These are phyloP conservation scores for Meganola albula DNA, from an alignment of 2,888 invertebrate species.

Conservation along the genomic window DNA sequence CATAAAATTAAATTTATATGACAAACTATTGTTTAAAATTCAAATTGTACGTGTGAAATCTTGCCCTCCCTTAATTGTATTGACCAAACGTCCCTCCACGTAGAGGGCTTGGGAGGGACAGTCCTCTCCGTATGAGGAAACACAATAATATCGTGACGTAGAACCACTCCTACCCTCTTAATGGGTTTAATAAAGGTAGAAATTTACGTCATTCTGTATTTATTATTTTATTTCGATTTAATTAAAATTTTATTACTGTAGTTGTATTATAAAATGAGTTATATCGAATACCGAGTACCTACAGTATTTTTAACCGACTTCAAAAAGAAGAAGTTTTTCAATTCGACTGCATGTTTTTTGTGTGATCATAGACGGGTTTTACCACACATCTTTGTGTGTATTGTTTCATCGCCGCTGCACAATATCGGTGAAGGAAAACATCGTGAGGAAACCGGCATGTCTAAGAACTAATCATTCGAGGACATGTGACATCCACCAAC, in stretches of 20 bases:
- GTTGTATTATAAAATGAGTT: no score
- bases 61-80: slow-evolving; percentile 71
- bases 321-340: no score
- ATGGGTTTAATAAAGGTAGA: slow-evolving; percentile 76
- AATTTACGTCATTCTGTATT: slow-evolving; percentile 62
- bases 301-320: no score
- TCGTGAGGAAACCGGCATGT: no score
- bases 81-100: slow-evolving; percentile 57
- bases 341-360: no score
- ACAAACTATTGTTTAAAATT: slow-evolving; percentile 78
- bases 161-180: slow-evolving; percentile 52
- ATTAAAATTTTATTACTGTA: slow-evolving; percentile 69
- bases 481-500: no score
- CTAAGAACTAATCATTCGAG: no score
- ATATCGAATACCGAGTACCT: no score
- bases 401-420: no score
- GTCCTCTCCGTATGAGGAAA: slow-evolving; percentile 43
- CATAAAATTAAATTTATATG: slow-evolving; percentile 74
- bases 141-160: slow-evolving; percentile 49
- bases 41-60: slow-evolving; percentile 75
- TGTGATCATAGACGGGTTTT: no score
- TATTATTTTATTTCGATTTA: slow-evolving; percentile 74
- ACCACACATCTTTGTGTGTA: no score
- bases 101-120: slow-evolving; percentile 30
- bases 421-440: no score